Base-by-base conservation (phyloP, 2,797 vertebrate species). In the Epinephelus awoara region DNA sequence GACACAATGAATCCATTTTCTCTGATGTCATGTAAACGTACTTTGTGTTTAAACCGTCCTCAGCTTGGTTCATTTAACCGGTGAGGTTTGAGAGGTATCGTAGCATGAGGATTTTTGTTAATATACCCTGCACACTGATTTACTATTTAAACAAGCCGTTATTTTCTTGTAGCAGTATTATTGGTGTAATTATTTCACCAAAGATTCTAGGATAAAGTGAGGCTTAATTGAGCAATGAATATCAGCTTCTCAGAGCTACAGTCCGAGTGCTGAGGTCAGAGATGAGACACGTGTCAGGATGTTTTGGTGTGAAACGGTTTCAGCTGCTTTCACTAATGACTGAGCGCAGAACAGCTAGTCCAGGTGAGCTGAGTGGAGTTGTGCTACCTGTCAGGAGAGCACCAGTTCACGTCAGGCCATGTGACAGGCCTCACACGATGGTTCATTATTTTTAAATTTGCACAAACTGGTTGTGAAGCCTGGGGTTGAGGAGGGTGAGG, bases 341-440 rank as follows among this genome's bases (percentile, higher is more conserved):
- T 44, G 6, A 40, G 8, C 12, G 21, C 1, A 42, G 29, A 47
- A 21, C 14, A 62, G 42, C 0, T 6, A 7, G 52, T 49, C 17
- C 57, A 63, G 27, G 58, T 57, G 21, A 49, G 38, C 50, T 19
- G 49, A 63, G 5, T 12, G 0, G 9, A 42, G 40, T 42, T 42
- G 65, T 42, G 15, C 46, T 40, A 17, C 19, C 75, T 70, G 59
- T 76, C 49, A 61, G 47, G 7, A 52, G 10, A 18, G 1, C 55
- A 12, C 27, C 19, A 46, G 47, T 3, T 54, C 13, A 46, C n/a
- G 42, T 55, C 18, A 29, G 57, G 34, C 34, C 19, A 1, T 34
- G 34, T 34, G 34, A 34, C 34, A 34, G 34, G 19, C 19, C n/a
- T 19, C 21, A 34, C 15, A 19, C 1, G 4, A 13, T 13, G 44